Conservation (phyloP, 2,888 invertebrate genomes). For the Cheilosia urbana region DNA sequence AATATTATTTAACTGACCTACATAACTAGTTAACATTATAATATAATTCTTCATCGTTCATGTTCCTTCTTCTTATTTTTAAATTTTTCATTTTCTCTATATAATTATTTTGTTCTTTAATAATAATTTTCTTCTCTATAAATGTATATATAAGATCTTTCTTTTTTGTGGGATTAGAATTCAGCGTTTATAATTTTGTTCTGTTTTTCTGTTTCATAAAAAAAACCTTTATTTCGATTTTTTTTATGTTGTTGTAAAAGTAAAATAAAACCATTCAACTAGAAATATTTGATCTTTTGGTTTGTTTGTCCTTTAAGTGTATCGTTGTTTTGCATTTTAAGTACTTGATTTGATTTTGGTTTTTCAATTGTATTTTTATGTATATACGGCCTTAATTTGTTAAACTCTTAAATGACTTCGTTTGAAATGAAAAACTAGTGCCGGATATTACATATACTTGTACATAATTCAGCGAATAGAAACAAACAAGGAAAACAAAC, state of each 20-base stretch:
- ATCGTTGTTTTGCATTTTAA: conserved; percentile 73
- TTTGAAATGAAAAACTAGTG: conserved; percentile 23
- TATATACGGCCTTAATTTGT: conserved; percentile 44
- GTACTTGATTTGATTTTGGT: conserved; percentile 36
- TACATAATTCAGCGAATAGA: conserved; percentile 31
- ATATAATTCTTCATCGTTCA: conserved; percentile 78
- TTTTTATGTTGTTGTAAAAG: conserved; percentile 48
- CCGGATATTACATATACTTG: conserved; percentile 25
- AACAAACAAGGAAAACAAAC: conserved; percentile 11
- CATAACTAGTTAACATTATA: conserved; percentile 83
- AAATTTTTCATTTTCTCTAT: conserved; percentile 76
- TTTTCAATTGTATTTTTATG: not conserved
- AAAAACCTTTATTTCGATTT: conserved; percentile 69
- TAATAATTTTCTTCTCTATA: conserved; percentile 76
- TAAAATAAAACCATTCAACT: conserved; percentile 59
- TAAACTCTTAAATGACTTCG: conserved; percentile 17
- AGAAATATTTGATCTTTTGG: conserved; percentile 46
- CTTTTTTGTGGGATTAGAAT: conserved; percentile 77
- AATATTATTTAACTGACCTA: conserved; percentile 83
- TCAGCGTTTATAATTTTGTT: conserved; percentile 63
- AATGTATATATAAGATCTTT: conserved; percentile 76
- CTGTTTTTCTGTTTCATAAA: conserved; percentile 53
- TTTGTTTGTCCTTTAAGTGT: conserved; percentile 58
- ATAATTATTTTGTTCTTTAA: conserved; percentile 63
- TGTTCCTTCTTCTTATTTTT: conserved; percentile 78